Evolutionary conservation across 1,140 invertebrate species (phyloP).

Genomic region (Diachasmimorpha longicaudata): DNA sequence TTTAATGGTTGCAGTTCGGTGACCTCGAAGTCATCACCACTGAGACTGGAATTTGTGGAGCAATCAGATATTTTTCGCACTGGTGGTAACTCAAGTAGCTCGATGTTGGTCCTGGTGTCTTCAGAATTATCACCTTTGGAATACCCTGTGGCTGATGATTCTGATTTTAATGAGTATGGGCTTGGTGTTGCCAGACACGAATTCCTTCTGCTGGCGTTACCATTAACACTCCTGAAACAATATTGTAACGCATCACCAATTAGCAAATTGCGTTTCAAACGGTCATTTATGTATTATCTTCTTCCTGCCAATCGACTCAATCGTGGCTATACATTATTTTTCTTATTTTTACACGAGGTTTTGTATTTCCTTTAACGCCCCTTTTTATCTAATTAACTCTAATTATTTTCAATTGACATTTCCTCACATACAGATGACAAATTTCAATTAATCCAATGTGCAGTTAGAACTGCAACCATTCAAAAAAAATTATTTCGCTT

Average conservation of each 20-base stretch:
- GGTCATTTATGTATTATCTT: neutral
- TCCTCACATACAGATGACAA: too few species aligned
- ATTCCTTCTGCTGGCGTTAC: constrained; percentile 38
- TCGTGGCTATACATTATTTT: neutral
- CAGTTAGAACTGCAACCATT: too few species aligned
- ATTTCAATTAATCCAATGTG: too few species aligned
- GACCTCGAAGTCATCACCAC: constrained; percentile 72
- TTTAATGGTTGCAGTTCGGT: constrained; percentile 52
- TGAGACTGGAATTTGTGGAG: constrained; percentile 69
- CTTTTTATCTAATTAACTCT: too few species aligned
- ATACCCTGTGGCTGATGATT: neutral
- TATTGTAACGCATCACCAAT: neutral
- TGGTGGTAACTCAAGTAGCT: constrained; percentile 64
- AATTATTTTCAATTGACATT: too few species aligned
- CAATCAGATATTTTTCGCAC: constrained; percentile 70
- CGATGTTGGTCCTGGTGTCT: constrained; percentile 53
- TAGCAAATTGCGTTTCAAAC: neutral
- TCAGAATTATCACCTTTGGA: neutral
- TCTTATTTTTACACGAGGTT: neutral
- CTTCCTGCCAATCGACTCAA: too few species aligned
- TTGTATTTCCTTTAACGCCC: too few species aligned
- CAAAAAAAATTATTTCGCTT: too few species aligned
- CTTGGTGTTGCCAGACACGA: constrained; percentile 48
- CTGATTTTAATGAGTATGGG: constrained; percentile 28
- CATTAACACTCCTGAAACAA: constrained; percentile 7